Evolutionary conservation across 2,888 invertebrate species (phyloP).

Genomic region (Crossocerus cetratus): DNA sequence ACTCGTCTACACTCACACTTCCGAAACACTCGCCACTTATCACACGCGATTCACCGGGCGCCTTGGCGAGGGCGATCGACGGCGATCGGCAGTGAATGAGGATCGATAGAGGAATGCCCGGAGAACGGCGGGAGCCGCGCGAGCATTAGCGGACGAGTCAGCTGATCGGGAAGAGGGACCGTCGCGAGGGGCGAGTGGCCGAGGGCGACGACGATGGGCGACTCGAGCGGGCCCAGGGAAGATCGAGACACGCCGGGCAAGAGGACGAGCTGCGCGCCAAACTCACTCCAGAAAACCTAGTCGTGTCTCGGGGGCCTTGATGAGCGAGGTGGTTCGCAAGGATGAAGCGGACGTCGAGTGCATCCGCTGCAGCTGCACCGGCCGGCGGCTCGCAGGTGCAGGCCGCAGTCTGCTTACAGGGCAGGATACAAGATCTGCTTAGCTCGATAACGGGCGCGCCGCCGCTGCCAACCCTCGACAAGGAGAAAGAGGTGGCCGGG

Average conservation of each 20-base stretch:
- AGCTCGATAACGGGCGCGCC: slow-evolving; percentile 33
- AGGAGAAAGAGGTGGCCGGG: slow-evolving; percentile 31
- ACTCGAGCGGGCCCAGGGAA: slow-evolving; percentile 48
- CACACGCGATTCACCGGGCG: neutral
- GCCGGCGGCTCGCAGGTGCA: slow-evolving; percentile 58
- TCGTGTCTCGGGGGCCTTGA: slow-evolving; percentile 29
- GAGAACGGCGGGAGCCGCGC: neutral
- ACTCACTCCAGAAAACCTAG: slow-evolving; percentile 44
- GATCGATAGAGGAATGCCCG: slow-evolving; percentile 31
- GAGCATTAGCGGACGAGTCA: neutral
- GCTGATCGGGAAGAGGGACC: neutral
- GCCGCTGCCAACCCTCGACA: slow-evolving; percentile 13
- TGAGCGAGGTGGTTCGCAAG: slow-evolving; percentile 43
- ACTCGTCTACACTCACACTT: neutral
- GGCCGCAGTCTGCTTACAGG: slow-evolving; percentile 42
- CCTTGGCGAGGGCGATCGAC: neutral
- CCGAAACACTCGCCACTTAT: slow-evolving; percentile 1
- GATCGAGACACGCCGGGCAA: slow-evolving; percentile 62
- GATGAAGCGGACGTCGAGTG: slow-evolving; percentile 63
- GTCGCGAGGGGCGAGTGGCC: neutral
- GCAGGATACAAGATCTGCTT: slow-evolving; percentile 52
- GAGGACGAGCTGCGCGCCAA: slow-evolving; percentile 25
- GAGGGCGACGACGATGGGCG: slow-evolving; percentile 41
- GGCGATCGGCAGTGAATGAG: slow-evolving; percentile 4
- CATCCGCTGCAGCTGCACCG: slow-evolving; percentile 53